Base-by-base conservation (phyloP, 1,140 invertebrate species). In the Hypothenemus hampei region DNA sequence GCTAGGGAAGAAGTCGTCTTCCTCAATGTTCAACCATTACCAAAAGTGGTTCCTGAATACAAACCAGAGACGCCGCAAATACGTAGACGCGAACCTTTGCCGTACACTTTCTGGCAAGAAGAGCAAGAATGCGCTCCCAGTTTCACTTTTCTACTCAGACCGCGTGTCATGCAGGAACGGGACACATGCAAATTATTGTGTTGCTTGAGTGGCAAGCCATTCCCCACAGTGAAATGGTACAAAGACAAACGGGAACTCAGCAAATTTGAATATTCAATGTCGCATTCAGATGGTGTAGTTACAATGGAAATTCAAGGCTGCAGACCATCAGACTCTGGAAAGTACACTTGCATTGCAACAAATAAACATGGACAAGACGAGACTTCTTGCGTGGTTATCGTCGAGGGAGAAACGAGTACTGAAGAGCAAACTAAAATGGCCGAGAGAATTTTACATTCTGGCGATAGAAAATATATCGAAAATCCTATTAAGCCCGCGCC, bases 151-250 rank as follows among this genome's bases (percentile, higher is more conserved):
- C 82, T 93, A 63, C 81, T 99, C 40, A 83, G 97, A 72, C 94
- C 95, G 69, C 89, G 97, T 72, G 88, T 98, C 50, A 98, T 99
- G 79, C 97, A 99, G 75, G 87, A 93, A 62, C 78, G 89, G 39
- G 86, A 93, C 67, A 92, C 89, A 36, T 94, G 90, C 75, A 99
- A 99, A 76, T 80, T 99, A n/a, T 81, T 98, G 3, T 98, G 95
- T 72, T 97, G 95, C 69, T 78, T 99, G 10, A 86, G 86, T 62
- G 95, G 94, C 43, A 93, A 92, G 71, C 97, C 97, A 59, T 80
- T 86, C 54, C 95, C 97, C 1, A 89, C 90, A 16, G 93, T 93
- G 1, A 81, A 81, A 69, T 83, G 97, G 97, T 93, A 83, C 76
- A 98, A 97, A 72, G 93, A 97, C 69, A 88, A 84, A 19, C 80